Base-by-base conservation (phyloP, 2,113 vertebrate species). In the Xiphorhynchus elegans region DNA sequence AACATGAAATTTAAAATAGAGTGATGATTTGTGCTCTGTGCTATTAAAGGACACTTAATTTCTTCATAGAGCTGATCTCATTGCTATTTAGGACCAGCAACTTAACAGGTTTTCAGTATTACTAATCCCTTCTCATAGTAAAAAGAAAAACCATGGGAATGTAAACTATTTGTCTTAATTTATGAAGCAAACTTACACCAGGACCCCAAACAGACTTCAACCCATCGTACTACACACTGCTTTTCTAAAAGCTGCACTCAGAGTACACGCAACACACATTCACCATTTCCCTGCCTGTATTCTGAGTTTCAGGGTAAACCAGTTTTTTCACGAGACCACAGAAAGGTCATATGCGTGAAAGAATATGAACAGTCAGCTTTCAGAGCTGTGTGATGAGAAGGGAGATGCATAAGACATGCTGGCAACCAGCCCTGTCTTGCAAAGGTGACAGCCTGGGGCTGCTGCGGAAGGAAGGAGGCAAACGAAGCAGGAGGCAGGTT, bases 301-400 rank as follows among this genome's bases (percentile, higher is more conserved):
- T 73, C 21, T 16, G 31, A 62, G 14, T 52, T 80, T 69, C 21
- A 66, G 7, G 12, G 25, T 31, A 69, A 89, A 76, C 3, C 17
- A 8, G 17, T 3, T 8, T 11, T 21, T 42, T 17, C 29, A 49
- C 5, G 37, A 77, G 8, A 44, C 4, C 6, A 44, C 9, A 33
- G 16, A 66, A 76, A 56, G 10, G 19, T 0, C 4, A 46, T 1
- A 13, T 1, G 1, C 0, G 1, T 40, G 26, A 40, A 85, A 72
- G 16, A 24, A 4, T 15, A 25, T 0, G 8, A 68, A 59, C 28
- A 63, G 37, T 6, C 33, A 29, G 0, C 16, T 66, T 20, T 39
- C 6, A 56, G 66, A 50, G 66, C 50, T 33, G 11, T 1, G 16
- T 19, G 31, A 44, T 31, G 9, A 4, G 49, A 74, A 59, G 15